A percentile compares a stretch with the other conserved stretches of the same genome.
phyloP scores from a whole-genome alignment of 2,888 invertebrate genomes.

The Herminia tarsipennalis region DNA sequence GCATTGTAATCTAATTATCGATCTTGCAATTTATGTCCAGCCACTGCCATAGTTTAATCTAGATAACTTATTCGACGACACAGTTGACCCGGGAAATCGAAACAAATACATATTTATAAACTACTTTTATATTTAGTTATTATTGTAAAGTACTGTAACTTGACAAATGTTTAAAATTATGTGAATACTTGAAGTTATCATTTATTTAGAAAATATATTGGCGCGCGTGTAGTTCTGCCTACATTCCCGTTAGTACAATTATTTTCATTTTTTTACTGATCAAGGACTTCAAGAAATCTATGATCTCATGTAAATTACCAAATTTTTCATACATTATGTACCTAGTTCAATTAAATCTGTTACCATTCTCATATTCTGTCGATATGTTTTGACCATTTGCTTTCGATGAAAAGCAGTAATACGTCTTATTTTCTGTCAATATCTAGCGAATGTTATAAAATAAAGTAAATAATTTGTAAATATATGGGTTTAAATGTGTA shows the following conservation, averaged over 20 bases:
- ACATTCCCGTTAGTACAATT: slow-evolving; percentile 28
- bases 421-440: slow-evolving; percentile 39
- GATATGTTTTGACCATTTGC: slow-evolving; percentile 30
- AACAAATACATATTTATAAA: slow-evolving; percentile 6
- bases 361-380: slow-evolving; percentile 53
- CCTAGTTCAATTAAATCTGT: slow-evolving; percentile 58
- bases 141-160: slow-evolving; percentile 15
- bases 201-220: slow-evolving; percentile 22
- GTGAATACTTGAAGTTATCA: slow-evolving; percentile 13
- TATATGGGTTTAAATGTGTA: slow-evolving; percentile 33
- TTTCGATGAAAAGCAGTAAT: slow-evolving; percentile 29
- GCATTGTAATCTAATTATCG: slow-evolving; percentile 24
- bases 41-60: slow-evolving; percentile 74
- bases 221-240: slow-evolving; percentile 44
- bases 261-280: slow-evolving; percentile 32
- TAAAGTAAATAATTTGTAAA: slow-evolving; percentile 43
- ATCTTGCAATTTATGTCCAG: slow-evolving; percentile 48
- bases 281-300: slow-evolving; percentile 47
- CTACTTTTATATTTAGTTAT: slow-evolving; percentile 5
- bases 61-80: slow-evolving; percentile 50
- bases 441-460: slow-evolving; percentile 28
- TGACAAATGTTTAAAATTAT: slow-evolving; percentile 12
- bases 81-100: slow-evolving; percentile 19
- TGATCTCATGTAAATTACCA: slow-evolving; percentile 78
- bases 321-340: slow-evolving; percentile 60